Evolutionary conservation across 1,140 invertebrate species (phyloP).

Genomic region (Arion vulgaris): DNA sequence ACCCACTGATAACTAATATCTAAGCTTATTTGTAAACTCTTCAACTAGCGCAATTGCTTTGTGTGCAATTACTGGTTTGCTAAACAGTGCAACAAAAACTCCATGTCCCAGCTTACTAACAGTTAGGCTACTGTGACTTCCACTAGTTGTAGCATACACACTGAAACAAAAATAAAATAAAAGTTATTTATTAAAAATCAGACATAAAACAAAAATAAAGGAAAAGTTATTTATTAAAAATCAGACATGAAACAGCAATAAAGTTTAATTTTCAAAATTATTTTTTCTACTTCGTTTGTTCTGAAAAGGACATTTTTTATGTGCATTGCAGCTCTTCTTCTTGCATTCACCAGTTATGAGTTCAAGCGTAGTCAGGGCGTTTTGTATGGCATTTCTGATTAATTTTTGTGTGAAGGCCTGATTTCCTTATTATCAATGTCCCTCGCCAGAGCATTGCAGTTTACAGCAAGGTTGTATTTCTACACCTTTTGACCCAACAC

Average conservation of each 20-base stretch:
- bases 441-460: neutral
- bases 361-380: too few relatives aligned
- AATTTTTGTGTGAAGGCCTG: too few relatives aligned
- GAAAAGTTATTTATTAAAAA: neutral
- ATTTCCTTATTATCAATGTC: too few relatives aligned
- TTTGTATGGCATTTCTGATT: too few relatives aligned
- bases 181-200: neutral
- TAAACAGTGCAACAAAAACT: neutral
- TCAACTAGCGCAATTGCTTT: constrained; percentile 5
- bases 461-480: neutral
- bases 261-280: too few relatives aligned
- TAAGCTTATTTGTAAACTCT: neutral
- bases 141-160: neutral
- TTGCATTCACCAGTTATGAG: too few relatives aligned
- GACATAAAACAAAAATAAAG: too few relatives aligned
- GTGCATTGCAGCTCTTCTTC: neutral
- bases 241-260: neutral
- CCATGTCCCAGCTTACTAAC: constrained; percentile 11
- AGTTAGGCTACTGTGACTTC: neutral
- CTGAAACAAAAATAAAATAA: neutral
- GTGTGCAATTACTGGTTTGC: neutral
- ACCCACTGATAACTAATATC: neutral
- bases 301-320: too few relatives aligned
- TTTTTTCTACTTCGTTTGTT: too few relatives aligned
- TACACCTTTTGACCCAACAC: too few relatives aligned